These are phyloP conservation scores for Tamandua tetradactyla DNA, from an alignment of 2,797 vertebrate species.

Conservation along the genomic window DNA sequence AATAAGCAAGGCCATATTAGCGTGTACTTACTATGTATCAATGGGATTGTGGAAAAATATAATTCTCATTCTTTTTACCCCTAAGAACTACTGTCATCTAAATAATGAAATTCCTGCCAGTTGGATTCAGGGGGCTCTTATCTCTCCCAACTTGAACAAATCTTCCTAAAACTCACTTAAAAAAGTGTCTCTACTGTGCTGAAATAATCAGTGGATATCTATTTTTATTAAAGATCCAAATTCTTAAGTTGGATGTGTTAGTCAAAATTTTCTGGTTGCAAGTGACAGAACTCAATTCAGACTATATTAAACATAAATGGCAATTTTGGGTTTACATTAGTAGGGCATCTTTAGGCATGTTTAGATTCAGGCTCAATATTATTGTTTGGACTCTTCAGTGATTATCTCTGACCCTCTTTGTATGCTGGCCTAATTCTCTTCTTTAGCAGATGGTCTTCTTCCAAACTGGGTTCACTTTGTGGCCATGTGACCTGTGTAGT, in stretches of 20 bases:
- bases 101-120: constrained; percentile 35
- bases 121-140: neutral
- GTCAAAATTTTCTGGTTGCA: neutral
- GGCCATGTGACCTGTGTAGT: fast-evolving
- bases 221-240: neutral
- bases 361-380: neutral
- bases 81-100: neutral
- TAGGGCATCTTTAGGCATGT: neutral
- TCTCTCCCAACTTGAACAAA: neutral
- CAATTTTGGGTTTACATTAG: neutral
- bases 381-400: neutral
- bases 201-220: neutral
- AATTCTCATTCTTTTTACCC: neutral
- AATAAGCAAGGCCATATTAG: fast-evolving
- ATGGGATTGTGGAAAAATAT: neutral
- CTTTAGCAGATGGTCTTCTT: neutral
- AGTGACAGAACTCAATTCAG: neutral
- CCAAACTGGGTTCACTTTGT: neutral
- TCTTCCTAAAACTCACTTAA: neutral
- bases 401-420: neutral
- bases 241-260: neutral
- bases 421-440: neutral
- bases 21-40: neutral
- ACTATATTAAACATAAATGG: neutral
- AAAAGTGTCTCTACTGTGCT: neutral